Evolutionary conservation across 2,113 vertebrate species (phyloP).

Genomic region (Morone saxatilis): DNA sequence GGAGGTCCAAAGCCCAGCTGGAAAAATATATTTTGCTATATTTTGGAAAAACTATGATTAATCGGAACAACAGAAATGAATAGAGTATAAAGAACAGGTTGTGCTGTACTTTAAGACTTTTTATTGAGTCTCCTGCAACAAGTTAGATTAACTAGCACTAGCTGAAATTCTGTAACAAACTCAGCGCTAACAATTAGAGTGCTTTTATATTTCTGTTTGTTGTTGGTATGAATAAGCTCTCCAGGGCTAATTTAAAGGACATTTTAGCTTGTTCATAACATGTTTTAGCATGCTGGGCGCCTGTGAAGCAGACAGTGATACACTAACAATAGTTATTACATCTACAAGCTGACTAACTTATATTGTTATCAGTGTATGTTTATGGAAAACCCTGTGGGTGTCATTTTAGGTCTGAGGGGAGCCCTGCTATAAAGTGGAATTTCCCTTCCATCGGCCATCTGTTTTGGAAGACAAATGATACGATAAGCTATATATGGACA

Average conservation of each 20-base stretch:
- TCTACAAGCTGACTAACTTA: conserved; percentile 24
- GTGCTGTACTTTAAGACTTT: background rate
- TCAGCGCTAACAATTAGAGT: conserved; percentile 2
- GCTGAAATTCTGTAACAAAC: conserved; percentile 22
- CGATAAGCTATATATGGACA: conserved; percentile 2
- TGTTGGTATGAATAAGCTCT: conserved; percentile 16
- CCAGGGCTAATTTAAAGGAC: background rate
- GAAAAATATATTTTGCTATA: background rate
- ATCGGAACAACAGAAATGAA: background rate
- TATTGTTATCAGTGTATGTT: conserved; percentile 32
- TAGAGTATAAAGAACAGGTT: background rate
- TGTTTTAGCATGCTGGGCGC: conserved; percentile 25
- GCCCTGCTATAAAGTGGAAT: conserved; percentile 51
- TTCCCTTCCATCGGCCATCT: conserved; percentile 57
- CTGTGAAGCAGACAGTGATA: conserved; percentile 12
- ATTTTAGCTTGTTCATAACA: conserved; percentile 26
- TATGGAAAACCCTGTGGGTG: conserved; percentile 41
- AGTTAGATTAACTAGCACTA: background rate
- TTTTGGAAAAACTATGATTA: background rate
- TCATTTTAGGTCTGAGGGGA: conserved; percentile 26
- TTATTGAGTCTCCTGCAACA: background rate
- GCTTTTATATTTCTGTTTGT: conserved; percentile 22
- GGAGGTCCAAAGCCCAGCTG: background rate
- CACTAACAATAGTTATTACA: conserved; percentile 52
- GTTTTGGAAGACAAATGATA: conserved; percentile 54